phyloP scores from a whole-genome alignment of 64 coral and sea anemone genomes.

The Pachyseris speciosa region DNA sequence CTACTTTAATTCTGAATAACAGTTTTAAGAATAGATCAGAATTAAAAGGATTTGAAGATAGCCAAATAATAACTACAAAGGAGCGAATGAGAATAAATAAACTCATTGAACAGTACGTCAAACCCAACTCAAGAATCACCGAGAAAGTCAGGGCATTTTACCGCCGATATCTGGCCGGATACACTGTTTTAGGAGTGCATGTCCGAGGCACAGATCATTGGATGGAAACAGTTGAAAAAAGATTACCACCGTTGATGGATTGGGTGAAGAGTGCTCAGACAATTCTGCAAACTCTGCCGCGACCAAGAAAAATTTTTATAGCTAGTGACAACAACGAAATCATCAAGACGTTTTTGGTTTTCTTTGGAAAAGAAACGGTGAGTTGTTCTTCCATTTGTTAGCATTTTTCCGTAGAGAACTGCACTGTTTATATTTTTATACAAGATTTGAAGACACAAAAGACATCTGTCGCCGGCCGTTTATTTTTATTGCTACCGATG shows the following conservation, averaged over 20 bases:
- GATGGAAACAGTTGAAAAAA: constrained; percentile 38
- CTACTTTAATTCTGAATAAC: constrained; percentile 45
- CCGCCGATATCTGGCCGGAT: constrained; percentile 18
- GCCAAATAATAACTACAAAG: constrained; percentile 42
- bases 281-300: constrained; percentile 41
- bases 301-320: constrained; percentile 81
- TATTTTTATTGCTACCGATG: too few relatives aligned
- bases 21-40: constrained; percentile 53
- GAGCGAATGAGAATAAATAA: constrained; percentile 50
- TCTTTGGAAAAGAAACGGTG: constrained; percentile 68
- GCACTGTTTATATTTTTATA: too few relatives aligned
- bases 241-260: constrained; percentile 37
- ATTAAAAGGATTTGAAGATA: neutral
- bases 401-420: too few relatives aligned
- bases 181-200: constrained; percentile 75
- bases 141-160: constrained; percentile 52
- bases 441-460: too few relatives aligned
- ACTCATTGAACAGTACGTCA: constrained; percentile 57
- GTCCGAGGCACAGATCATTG: constrained; percentile 84
- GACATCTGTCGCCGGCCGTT: too few relatives aligned
- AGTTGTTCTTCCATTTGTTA: neutral
- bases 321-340: constrained; percentile 84
- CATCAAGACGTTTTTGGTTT: constrained; percentile 59
- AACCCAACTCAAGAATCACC: constrained; percentile 4
- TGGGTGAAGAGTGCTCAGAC: constrained; percentile 62